Base-by-base conservation (phyloP, 1,140 invertebrate genomes). In the Conopomorpha cramerella region DNA sequence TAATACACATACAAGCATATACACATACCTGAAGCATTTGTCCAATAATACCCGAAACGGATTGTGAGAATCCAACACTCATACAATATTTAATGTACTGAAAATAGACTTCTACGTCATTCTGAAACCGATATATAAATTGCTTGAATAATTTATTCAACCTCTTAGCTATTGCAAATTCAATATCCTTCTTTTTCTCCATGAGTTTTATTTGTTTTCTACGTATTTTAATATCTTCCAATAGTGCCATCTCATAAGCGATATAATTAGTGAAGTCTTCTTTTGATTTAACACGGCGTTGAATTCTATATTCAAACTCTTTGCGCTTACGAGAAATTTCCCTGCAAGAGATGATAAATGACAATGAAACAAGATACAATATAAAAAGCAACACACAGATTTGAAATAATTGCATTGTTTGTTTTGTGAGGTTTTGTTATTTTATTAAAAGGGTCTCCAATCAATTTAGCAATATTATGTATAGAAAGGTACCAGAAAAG, bases 231-330 rank as follows among this genome's bases (percentile, higher is more conserved):
- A 90, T 74, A 17, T 89, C 71, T 55, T 84, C 81, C 4, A 90
- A 54, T n/a, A 90, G 59, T 51, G 84, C 73, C 51, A 85, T 78
- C 66, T 89, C 84, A 62, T 87, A 90, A 30, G 86, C 80, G 45
- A 91, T 87, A 44, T 91, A 91, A 36, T 81, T 76, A 7, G 89
- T 65, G 63, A 80, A 88, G 58, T 90, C 87, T 49, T 88, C 84
- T 64, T 89, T 88, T 14, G 64, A 64, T 65, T 88, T 89, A 1
- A 79, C 78, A 48, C 74, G 72, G 37, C 84, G 73, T 47, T 88
- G 83, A 38, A 91, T 78, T 67, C 84, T 86, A 45, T 90, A 89
- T 59, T 91, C 88, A 65, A 82, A 84, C 37, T 83, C 80, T 49
- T 84, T 85, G 10, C 86, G 70, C 56, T 85, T 88, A 46, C 84